A percentile compares a stretch with the other conserved stretches of the same genome.
Evolutionary conservation across 2,888 invertebrate genomes (phyloP).

Genomic region (Calliscelio sp.): DNA sequence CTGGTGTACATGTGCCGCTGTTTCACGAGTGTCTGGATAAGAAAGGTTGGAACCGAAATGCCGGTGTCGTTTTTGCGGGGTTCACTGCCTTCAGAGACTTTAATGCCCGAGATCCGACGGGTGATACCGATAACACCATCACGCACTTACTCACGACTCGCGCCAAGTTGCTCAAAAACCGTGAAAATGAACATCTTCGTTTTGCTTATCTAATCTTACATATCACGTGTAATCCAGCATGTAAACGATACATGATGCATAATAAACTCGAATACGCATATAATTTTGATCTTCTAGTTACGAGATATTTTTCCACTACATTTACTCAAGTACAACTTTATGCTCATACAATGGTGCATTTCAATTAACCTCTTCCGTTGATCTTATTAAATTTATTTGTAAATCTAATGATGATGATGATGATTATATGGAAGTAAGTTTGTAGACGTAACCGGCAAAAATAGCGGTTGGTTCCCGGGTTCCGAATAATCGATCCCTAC

Average conservation of each 20-base stretch:
- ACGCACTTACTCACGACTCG: constrained; percentile 63
- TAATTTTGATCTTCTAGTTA: constrained; percentile 7
- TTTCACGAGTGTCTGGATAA: not conserved
- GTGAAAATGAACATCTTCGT: constrained; percentile 70
- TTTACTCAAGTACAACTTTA: no score
- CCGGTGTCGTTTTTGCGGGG: constrained; percentile 35
- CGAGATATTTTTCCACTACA: constrained; percentile 4
- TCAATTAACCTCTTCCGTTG: no score
- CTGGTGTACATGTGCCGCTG: not conserved
- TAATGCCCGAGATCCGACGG: constrained; percentile 84
- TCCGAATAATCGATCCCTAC: no score
- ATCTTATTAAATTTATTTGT: no score
- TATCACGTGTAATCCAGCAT: constrained; percentile 61
- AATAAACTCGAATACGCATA: constrained; percentile 25
- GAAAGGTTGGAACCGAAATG: not conserved
- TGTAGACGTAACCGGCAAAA: no score
- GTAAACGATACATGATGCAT: constrained; percentile 54
- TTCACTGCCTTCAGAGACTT: constrained; percentile 79
- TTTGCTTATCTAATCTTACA: constrained; percentile 54
- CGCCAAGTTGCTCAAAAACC: constrained; percentile 65
- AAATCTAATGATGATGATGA: no score
- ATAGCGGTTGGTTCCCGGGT: no score
- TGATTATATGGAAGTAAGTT: no score
- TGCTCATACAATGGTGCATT: no score
- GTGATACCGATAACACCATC: constrained; percentile 73